phyloP scores from a whole-genome alignment of 1,140 invertebrate species.

The Drosophila lacertosa region DNA sequence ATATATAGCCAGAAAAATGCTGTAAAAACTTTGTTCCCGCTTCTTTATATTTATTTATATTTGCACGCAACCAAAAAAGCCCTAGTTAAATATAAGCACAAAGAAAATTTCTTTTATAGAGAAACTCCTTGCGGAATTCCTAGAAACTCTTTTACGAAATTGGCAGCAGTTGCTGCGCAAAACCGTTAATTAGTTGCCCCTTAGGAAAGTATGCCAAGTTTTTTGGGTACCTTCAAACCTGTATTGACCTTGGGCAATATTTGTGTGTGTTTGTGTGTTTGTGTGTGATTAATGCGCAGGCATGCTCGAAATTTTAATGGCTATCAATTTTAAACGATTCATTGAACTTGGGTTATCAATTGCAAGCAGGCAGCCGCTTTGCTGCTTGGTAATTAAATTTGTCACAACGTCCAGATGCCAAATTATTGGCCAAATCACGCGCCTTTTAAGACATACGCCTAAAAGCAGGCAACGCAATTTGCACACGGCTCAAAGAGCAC shows the following conservation, averaged over 20 bases:
- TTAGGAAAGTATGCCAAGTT: constrained; percentile 26
- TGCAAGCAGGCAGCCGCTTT: constrained; percentile 38
- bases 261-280: constrained; percentile 5
- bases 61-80: too few species aligned
- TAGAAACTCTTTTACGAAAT: not conserved
- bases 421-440: constrained; percentile 32
- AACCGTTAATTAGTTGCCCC: constrained; percentile 23
- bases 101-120: not conserved
- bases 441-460: constrained; percentile 50
- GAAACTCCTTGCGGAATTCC: not conserved
- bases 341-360: constrained; percentile 72
- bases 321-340: constrained; percentile 58
- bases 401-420: constrained; percentile 60
- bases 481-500: constrained; percentile 1
- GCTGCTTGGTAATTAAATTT: constrained; percentile 75
- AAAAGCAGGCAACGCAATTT: constrained; percentile 55
- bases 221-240: constrained; percentile 17
- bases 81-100: too few species aligned
- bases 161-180: not conserved
- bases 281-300: constrained; percentile 28
- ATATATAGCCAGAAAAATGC: too few species aligned
- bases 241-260: constrained; percentile 49
- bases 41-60: too few species aligned
- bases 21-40: too few species aligned
- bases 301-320: constrained; percentile 66